Evolutionary conservation across 2,888 invertebrate genomes (phyloP).

Genomic region (Tryphoninae sp.): DNA sequence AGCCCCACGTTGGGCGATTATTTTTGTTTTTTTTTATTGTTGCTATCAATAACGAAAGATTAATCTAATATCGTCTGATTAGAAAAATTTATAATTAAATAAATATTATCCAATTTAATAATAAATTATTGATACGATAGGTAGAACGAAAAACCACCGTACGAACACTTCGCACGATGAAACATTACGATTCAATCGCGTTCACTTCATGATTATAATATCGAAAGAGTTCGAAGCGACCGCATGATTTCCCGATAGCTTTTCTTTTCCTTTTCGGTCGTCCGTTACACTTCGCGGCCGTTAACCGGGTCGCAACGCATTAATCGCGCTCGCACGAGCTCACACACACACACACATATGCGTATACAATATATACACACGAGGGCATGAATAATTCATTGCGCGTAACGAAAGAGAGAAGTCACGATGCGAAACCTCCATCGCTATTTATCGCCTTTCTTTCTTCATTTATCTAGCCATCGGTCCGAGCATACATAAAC

Average conservation of each 20-base stretch:
- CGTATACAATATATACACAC: conserved; percentile 42
- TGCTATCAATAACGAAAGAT: not conserved
- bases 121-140: not conserved
- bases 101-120: no score
- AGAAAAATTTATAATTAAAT: not conserved
- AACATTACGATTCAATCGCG: conserved; percentile 1
- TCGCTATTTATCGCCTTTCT: conserved; percentile 66
- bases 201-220: conserved; percentile 40
- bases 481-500: conserved; percentile 55
- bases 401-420: conserved; percentile 66
- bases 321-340: conserved; percentile 52
- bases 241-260: conserved; percentile 59
- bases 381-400: conserved; percentile 66
- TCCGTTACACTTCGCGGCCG: conserved; percentile 68
- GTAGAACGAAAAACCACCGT: not conserved
- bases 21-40: conserved; percentile 57
- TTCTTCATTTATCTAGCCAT: conserved; percentile 62
- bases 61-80: not conserved
- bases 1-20: conserved; percentile 77
- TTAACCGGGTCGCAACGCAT: conserved; percentile 67
- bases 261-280: conserved; percentile 69
- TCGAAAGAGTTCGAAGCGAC: conserved; percentile 48
- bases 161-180: not conserved
- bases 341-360: conserved; percentile 17
- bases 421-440: conserved; percentile 65